phyloP scores from a whole-genome alignment of 2,797 vertebrate genomes.

The Coccyzus lansbergi region DNA sequence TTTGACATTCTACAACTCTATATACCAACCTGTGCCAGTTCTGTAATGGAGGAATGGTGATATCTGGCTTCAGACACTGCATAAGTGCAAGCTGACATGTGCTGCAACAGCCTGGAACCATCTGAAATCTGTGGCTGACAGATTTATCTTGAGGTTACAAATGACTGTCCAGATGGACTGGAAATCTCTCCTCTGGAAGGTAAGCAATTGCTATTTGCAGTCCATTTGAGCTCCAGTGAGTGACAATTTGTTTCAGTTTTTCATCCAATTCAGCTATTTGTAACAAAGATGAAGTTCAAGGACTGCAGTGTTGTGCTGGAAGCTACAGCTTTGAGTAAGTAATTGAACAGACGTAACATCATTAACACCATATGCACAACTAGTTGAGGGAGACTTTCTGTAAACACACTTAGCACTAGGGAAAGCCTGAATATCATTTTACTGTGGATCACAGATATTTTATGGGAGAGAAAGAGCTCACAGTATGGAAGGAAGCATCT shows the following conservation, averaged over 20 bases:
- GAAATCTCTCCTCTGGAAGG: conserved; percentile 43
- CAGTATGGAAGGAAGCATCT: neutral
- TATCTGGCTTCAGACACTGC: neutral
- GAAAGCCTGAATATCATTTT: neutral
- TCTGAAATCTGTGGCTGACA: conserved; percentile 44
- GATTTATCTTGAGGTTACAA: conserved; percentile 46
- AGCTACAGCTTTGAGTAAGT: neutral
- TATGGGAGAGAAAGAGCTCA: neutral
- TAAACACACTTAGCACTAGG: neutral
- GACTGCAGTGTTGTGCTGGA: neutral
- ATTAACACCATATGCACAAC: neutral
- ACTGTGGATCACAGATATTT: neutral
- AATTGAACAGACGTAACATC: neutral
- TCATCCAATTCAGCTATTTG: neutral
- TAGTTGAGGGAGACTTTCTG: neutral
- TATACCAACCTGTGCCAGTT: conserved; percentile 40
- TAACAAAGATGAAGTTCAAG: neutral
- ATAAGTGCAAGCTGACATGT: conserved; percentile 23
- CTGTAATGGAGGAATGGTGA: neutral
- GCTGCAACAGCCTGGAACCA: neutral
- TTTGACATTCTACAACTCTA: conserved; percentile 15
- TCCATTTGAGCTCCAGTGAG: neutral
- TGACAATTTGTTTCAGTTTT: conserved; percentile 11
- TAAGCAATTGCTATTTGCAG: conserved; percentile 9
- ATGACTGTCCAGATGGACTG: conserved; percentile 48